Conservation (phyloP, 92 coral and sea anemone genomes). For the Blastomussa wellsi region DNA sequence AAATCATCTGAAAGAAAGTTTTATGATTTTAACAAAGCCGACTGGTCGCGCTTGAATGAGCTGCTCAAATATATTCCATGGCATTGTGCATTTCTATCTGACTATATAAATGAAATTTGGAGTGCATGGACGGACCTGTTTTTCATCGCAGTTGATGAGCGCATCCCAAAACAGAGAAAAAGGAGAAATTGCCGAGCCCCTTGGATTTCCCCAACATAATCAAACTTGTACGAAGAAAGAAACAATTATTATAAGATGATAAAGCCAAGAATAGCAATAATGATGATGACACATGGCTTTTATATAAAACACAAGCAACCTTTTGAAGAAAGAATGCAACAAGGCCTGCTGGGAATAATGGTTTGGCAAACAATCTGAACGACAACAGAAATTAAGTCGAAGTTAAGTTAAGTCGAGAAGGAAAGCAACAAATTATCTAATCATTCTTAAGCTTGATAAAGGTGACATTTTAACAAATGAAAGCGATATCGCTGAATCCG, state of each 20-base stretch:
- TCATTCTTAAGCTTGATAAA: conserved; percentile 27
- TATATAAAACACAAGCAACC: background rate
- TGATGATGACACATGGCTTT: background rate
- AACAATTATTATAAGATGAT: background rate
- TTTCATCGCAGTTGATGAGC: conserved; percentile 9
- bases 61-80: conserved; percentile 5
- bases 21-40: conserved; percentile 24
- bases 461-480: conserved; percentile 21
- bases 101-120: conserved; percentile 10
- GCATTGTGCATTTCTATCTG: conserved; percentile 19
- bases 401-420: conserved; percentile 30
- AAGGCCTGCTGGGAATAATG: conserved; percentile 25
- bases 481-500: conserved; percentile 37
- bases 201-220: conserved; percentile 25
- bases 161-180: conserved; percentile 11
- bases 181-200: conserved; percentile 21
- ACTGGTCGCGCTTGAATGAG: conserved; percentile 33
- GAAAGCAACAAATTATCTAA: conserved; percentile 46
- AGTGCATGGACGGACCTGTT: conserved; percentile 19
- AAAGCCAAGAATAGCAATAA: background rate
- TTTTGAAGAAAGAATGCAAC: conserved; percentile 23
- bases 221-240: conserved; percentile 5
- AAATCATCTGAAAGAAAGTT: background rate
- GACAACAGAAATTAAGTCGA: conserved; percentile 11
- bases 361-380: conserved; percentile 8